Evolutionary conservation across 2,888 invertebrate genomes (phyloP), one percentile per base, ranked within the genome.

Genomic region (Lasioglossum oenotherae): DNA sequence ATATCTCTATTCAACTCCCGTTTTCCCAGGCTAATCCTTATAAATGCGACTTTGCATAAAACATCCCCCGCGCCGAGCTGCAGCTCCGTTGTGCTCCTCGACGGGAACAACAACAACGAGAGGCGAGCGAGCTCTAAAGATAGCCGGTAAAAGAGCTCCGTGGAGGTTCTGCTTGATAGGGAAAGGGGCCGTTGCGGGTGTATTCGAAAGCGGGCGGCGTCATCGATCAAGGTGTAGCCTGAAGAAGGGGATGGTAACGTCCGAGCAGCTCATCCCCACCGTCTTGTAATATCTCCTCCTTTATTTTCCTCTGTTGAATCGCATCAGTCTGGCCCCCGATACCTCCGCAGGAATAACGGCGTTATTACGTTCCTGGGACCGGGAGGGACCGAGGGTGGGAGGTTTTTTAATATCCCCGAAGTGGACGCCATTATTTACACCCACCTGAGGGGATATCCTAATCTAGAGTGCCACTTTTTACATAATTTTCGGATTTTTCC

Each of bases 301-400:
- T 74, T 77, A 85, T 84, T 80, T 85, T 71, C 80, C 53, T 77
- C 46, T 53, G 46, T 75, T 80, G 77, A 71, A 84, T 85, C 77
- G 85, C 77, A 80, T 80, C 80, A 35, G 44, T 31, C 16, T 46
- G 14, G 35, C 41, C 46, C 46, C 27, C 74, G 75, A 74, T 77
- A 73, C 57, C 73, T 67, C 60, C 71, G 31, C 77, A 14, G 41
- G 49, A 77, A 77, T 80, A 85, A 85, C 69, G 27, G 35, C 14
- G 14, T 74, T 81, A 83, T 83, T 69, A 57, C 77, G 74, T 83
- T 46, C 31, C 6, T 1, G 10, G n/a, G 41, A 10, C 71, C 23
- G 14, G 16, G 35, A 73, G 23, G 31, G n/a, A 53, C 12, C 53
- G n/a, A 23, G 27, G 57, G 35, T 35, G n/a, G 76, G 19, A 19